These are phyloP conservation scores for Indri indri DNA, from an alignment of 2,113 vertebrate genomes.

Conservation along the genomic window DNA sequence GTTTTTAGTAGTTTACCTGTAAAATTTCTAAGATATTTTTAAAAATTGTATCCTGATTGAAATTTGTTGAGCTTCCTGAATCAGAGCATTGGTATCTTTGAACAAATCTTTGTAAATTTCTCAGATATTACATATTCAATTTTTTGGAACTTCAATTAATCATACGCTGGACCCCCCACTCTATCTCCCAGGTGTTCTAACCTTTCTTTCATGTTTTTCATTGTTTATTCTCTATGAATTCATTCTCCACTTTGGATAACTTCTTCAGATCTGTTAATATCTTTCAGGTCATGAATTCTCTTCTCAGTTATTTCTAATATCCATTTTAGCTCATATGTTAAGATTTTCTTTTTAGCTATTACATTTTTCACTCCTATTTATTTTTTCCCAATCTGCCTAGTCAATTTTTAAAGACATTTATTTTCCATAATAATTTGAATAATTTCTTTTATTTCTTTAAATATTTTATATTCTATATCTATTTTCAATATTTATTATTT, in stretches of 20 bases:
- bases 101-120: not conserved
- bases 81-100: not conserved
- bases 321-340: not conserved
- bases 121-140: not conserved
- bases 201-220: not conserved
- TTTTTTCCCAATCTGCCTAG: not conserved
- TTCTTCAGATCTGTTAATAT: not conserved
- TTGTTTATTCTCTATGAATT: not conserved
- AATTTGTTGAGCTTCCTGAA: not conserved
- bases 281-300: not conserved
- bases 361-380: not conserved
- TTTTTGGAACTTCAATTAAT: not conserved
- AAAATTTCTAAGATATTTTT: not conserved
- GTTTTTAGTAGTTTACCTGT: not conserved
- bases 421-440: not conserved
- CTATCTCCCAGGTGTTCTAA: not conserved
- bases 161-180: fast-evolving
- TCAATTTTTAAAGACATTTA: not conserved
- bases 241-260: not conserved
- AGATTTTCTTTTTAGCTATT: slow-evolving; percentile 4
- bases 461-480: not conserved
- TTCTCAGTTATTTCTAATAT: not conserved
- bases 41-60: not conserved
- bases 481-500: not conserved
- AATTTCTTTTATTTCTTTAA: not conserved